phyloP scores from a whole-genome alignment of 1,140 invertebrate species.

The Trichonephila inaurata region DNA sequence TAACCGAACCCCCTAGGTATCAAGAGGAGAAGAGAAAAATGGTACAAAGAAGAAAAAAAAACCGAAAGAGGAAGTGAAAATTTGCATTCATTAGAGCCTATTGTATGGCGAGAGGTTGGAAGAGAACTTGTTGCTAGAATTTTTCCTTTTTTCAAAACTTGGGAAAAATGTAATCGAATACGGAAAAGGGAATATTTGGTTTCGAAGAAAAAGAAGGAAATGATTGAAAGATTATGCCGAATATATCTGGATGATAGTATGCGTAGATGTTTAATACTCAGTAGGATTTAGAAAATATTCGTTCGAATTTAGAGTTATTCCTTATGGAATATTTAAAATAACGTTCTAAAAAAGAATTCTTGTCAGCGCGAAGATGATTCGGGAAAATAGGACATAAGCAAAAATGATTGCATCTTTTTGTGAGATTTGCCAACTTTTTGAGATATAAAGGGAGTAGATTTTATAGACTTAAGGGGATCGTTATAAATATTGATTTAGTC shows the following conservation, averaged over 20 bases:
- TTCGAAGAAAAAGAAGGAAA: not conserved
- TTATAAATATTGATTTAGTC: not conserved
- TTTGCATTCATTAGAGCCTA: constrained; percentile 53
- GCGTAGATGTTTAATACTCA: not conserved
- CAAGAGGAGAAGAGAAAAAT: not conserved
- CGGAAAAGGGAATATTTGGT: not conserved
- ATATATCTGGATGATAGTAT: not conserved
- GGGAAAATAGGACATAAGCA: not conserved
- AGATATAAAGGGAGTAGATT: not conserved
- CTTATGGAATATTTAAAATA: not conserved
- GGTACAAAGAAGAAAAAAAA: not conserved
- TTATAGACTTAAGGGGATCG: not conserved
- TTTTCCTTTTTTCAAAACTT: not conserved
- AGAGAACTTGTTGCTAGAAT: not conserved
- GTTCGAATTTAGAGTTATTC: not conserved
- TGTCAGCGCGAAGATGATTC: not conserved
- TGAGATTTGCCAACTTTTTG: too few species aligned
- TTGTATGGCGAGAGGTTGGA: not conserved
- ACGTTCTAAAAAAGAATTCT: not conserved
- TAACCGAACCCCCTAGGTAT: constrained; percentile 8
- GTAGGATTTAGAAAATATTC: not conserved
- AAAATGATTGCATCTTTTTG: not conserved
- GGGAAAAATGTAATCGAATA: not conserved
- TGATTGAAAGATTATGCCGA: not conserved
- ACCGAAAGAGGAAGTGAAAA: not conserved